These are phyloP conservation scores for Cephus cinctus DNA, from an alignment of 1,140 invertebrate genomes.

Conservation along the genomic window DNA sequence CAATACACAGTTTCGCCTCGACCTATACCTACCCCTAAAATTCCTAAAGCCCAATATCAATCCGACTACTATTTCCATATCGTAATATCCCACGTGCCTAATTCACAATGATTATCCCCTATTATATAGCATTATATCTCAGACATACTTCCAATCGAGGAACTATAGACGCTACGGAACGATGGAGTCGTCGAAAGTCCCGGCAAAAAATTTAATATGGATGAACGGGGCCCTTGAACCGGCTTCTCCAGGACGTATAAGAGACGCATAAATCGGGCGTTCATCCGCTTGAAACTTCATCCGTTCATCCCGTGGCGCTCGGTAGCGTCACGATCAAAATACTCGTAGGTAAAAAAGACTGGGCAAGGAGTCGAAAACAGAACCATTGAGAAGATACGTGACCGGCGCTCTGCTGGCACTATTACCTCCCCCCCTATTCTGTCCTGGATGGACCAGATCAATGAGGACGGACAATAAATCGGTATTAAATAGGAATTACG, in stretches of 20 bases:
- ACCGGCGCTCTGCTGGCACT: slow-evolving; percentile 37
- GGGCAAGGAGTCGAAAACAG: slow-evolving; percentile 31
- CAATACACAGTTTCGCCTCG: too few relatives aligned
- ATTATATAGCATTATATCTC: too few relatives aligned
- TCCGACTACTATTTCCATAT: too few relatives aligned
- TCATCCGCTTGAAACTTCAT: too few relatives aligned
- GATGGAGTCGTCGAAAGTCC: too few relatives aligned
- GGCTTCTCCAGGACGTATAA: background rate
- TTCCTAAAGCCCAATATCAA: too few relatives aligned
- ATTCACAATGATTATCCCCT: too few relatives aligned
- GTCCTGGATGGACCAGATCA: background rate
- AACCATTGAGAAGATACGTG: slow-evolving; percentile 45
- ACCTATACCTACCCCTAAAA: too few relatives aligned
- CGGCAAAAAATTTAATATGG: too few relatives aligned
- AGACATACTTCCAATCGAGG: too few relatives aligned
- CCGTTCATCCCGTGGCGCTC: slow-evolving; percentile 14
- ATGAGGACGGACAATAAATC: slow-evolving; percentile 38
- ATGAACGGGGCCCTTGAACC: background rate
- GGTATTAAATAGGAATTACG: slow-evolving; percentile 52
- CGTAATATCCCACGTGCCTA: too few relatives aligned
- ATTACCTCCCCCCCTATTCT: slow-evolving; percentile 25
- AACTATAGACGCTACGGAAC: too few relatives aligned
- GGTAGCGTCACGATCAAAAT: slow-evolving; percentile 17
- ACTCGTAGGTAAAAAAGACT: slow-evolving; percentile 22
- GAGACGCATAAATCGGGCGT: slow-evolving; percentile 10